Evolutionary conservation across 1,140 invertebrate genomes (phyloP).

Genomic region (Aleiodes sp.): DNA sequence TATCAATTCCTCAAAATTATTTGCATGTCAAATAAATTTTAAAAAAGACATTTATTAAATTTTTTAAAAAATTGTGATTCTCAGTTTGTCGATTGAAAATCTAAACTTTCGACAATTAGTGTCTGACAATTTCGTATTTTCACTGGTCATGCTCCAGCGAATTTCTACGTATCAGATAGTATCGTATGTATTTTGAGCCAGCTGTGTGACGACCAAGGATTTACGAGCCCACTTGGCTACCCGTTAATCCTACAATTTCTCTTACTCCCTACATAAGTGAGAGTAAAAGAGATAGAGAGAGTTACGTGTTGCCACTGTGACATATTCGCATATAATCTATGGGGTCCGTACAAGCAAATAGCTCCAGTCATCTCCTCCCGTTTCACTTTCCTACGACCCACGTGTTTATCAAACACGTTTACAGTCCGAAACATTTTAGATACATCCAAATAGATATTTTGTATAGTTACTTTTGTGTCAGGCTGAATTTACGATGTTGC

Average conservation of each 20-base stretch:
- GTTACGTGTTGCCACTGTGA: neutral
- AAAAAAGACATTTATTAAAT: no score
- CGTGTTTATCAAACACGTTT: neutral
- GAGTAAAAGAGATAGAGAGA: neutral
- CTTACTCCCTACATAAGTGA: neutral
- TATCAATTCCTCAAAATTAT: no score
- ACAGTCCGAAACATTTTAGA: slow-evolving; percentile 1
- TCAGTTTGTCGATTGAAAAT: neutral
- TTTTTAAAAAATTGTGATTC: no score
- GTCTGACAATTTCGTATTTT: neutral
- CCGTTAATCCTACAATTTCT: neutral
- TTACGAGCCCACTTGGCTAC: neutral
- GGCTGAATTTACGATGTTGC: neutral
- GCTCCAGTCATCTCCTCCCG: neutral
- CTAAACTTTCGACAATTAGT: neutral
- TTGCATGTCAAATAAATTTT: no score
- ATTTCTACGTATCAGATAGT: neutral
- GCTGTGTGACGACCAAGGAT: neutral
- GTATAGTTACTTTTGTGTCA: neutral
- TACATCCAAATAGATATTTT: neutral
- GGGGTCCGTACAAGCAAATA: neutral
- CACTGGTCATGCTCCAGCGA: neutral
- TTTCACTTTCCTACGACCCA: slow-evolving; percentile 15
- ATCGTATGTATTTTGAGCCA: neutral
- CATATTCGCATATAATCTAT: slow-evolving; percentile 18